A percentile compares a stretch with the other conserved stretches of the same genome.
Evolutionary conservation across 2,113 vertebrate genomes (phyloP).

Genomic region (Benitochromis conjunctus): DNA sequence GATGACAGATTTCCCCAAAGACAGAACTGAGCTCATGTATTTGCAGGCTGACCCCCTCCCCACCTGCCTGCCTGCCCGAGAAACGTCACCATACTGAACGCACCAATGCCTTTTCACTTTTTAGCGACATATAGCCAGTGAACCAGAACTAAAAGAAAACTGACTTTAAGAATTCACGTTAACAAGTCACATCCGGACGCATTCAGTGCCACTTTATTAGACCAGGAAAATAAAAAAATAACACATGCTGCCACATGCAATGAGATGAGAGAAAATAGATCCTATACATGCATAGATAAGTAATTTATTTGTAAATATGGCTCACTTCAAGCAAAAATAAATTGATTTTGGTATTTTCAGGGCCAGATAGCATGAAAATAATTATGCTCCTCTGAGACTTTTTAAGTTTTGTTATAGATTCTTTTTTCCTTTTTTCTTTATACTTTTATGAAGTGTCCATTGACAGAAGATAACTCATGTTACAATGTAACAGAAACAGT

Average conservation of each 20-base stretch:
- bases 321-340: not conserved
- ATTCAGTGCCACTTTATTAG: not conserved
- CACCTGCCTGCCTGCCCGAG: not conserved
- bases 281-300: not conserved
- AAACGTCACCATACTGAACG: slow-evolving; percentile 33
- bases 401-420: not conserved
- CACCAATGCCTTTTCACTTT: slow-evolving; percentile 2
- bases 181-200: not conserved
- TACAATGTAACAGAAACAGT: not conserved
- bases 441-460: not conserved
- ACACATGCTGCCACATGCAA: not conserved
- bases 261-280: not conserved
- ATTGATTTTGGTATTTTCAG: not conserved
- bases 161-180: not conserved
- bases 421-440: not conserved
- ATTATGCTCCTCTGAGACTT: not conserved
- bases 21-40: not conserved
- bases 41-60: not conserved
- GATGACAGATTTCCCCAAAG: not conserved
- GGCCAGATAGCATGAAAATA: no score
- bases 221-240: not conserved
- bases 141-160: not conserved
- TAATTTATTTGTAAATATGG: accelerated
- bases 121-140: not conserved
- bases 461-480: accelerated